phyloP scores from a whole-genome alignment of 1,140 invertebrate genomes.

The Brachystomella parvula region DNA sequence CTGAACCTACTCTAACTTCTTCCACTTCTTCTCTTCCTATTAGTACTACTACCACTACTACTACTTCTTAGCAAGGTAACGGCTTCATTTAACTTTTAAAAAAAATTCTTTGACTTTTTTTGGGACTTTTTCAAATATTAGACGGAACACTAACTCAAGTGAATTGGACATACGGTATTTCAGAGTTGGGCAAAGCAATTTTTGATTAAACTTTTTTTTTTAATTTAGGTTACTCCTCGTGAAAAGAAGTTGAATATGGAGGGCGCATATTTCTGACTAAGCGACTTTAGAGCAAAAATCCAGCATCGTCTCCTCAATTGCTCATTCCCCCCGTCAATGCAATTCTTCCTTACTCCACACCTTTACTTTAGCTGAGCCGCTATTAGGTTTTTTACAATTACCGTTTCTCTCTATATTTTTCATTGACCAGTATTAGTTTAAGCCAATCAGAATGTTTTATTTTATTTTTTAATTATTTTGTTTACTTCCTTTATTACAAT shows the following conservation, averaged over 20 bases:
- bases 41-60: neutral
- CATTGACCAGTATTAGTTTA: too few relatives aligned
- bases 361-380: too few relatives aligned
- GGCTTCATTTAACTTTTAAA: neutral
- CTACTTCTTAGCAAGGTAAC: slow-evolving; percentile 6
- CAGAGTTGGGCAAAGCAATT: neutral
- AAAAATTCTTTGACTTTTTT: neutral
- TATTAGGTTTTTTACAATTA: too few relatives aligned
- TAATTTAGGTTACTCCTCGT: neutral
- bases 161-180: too few relatives aligned
- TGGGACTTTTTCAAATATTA: neutral
- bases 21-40: neutral
- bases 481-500: too few relatives aligned
- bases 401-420: too few relatives aligned
- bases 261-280: too few relatives aligned
- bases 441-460: too few relatives aligned
- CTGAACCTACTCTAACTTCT: neutral
- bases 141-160: neutral
- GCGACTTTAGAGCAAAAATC: too few relatives aligned
- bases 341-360: neutral
- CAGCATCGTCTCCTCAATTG: neutral
- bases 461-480: too few relatives aligned
- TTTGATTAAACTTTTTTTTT: neutral
- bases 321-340: slow-evolving; percentile 6
- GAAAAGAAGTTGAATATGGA: too few relatives aligned